These are phyloP conservation scores for Anseranas semipalmata DNA, from an alignment of 2,113 vertebrate genomes.

Conservation along the genomic window DNA sequence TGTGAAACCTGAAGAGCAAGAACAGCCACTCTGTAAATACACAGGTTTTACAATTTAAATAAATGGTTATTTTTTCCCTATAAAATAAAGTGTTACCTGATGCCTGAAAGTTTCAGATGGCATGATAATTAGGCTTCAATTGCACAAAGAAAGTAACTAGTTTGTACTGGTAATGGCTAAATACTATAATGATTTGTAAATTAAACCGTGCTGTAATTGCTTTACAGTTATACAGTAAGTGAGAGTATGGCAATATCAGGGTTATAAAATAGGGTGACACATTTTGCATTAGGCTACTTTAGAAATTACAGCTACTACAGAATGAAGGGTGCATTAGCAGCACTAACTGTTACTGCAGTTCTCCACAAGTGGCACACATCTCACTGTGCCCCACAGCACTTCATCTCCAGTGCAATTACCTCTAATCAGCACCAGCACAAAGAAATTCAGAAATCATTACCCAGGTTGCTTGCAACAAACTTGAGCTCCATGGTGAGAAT, in stretches of 20 bases:
- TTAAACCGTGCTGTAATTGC: conserved; percentile 49
- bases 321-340: not conserved
- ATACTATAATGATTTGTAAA: conserved; percentile 50
- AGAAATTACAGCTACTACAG: not conserved
- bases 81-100: conserved; percentile 66
- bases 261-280: not conserved
- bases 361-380: not conserved
- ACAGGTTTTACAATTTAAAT: conserved; percentile 62
- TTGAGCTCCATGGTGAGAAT: not conserved
- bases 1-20: conserved; percentile 55
- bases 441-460: not conserved
- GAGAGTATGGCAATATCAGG: not conserved
- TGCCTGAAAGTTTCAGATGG: conserved; percentile 43
- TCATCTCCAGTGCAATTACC: not conserved
- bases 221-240: not conserved
- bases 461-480: not conserved
- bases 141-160: conserved; percentile 59
- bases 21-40: conserved; percentile 43
- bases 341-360: not conserved
- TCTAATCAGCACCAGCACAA: not conserved
- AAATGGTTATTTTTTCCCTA: conserved; percentile 57
- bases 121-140: conserved; percentile 62
- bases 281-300: not conserved
- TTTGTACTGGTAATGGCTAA: conserved; percentile 52
- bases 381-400: not conserved